phyloP scores from a whole-genome alignment of 2,797 vertebrate genomes.

The Uromys caudimaculatus region DNA sequence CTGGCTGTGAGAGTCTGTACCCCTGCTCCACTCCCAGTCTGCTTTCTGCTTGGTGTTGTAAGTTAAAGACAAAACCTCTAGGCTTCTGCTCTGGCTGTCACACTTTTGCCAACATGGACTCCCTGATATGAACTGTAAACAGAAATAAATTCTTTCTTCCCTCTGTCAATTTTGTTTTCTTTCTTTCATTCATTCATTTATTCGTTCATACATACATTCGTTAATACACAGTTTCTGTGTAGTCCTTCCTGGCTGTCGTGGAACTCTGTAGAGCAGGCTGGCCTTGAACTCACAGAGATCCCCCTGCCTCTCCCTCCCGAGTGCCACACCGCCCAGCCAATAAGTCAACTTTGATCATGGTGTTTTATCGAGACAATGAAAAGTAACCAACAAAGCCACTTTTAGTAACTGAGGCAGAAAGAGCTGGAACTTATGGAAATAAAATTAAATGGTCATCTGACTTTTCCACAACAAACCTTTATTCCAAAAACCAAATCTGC shows the following conservation, averaged over 20 bases:
- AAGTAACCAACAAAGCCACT: background rate
- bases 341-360: background rate
- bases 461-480: background rate
- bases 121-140: background rate
- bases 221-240: background rate
- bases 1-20: background rate
- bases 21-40: background rate
- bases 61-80: background rate
- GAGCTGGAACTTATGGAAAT: background rate
- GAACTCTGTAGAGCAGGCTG: background rate
- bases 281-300: background rate
- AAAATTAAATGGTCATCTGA: background rate
- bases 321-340: background rate
- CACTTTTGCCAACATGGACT: no score
- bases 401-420: background rate
- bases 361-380: background rate
- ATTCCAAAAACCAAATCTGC: background rate
- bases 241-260: background rate
- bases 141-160: background rate
- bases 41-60: background rate
- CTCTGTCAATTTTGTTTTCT: background rate
- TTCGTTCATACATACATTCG: no score
- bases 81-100: background rate
- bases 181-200: background rate
- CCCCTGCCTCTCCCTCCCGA: background rate